A percentile compares a stretch with the other conserved stretches of the same genome.
phyloP scores from a whole-genome alignment of 2,797 vertebrate genomes.

The Discoglossus pictus region DNA sequence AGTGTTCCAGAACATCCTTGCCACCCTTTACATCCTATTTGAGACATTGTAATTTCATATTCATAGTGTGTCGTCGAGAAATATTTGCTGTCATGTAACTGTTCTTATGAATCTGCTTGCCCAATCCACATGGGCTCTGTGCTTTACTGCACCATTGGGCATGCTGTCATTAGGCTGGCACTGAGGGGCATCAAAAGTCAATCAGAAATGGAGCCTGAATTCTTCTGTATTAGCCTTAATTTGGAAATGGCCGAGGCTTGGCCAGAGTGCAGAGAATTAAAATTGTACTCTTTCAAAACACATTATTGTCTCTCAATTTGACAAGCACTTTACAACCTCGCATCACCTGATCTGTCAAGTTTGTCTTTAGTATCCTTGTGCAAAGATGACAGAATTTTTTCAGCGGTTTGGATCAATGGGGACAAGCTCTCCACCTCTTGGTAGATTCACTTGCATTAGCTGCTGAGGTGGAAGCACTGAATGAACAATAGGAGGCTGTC shows the following conservation, averaged over 20 bases:
- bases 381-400: slow-evolving; percentile 67
- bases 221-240: slow-evolving; percentile 41
- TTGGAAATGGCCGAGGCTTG: slow-evolving; percentile 20
- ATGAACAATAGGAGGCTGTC: slow-evolving; percentile 93
- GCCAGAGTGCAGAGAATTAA: slow-evolving; percentile 50
- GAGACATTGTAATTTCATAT: slow-evolving; percentile 50
- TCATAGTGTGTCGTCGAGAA: slow-evolving; percentile 44
- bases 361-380: slow-evolving; percentile 67
- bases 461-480: slow-evolving; percentile 75
- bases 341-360: slow-evolving; percentile 72
- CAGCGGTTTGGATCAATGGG: slow-evolving; percentile 65
- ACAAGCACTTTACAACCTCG: slow-evolving; percentile 50
- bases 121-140: slow-evolving; percentile 50
- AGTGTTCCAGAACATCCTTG: slow-evolving; percentile 44
- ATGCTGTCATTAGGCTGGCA: slow-evolving; percentile 55
- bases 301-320: slow-evolving; percentile 50
- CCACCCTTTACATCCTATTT: slow-evolving; percentile 48
- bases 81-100: slow-evolving; percentile 38
- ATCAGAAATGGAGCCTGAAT: slow-evolving; percentile 25
- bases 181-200: slow-evolving; percentile 54
- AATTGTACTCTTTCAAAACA: slow-evolving; percentile 29
- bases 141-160: slow-evolving; percentile 62
- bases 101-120: slow-evolving; percentile 51
- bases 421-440: slow-evolving; percentile 72
- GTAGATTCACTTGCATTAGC: slow-evolving; percentile 85